Conservation (phyloP, 2,888 invertebrate genomes). For the Melanophora roralis region DNA sequence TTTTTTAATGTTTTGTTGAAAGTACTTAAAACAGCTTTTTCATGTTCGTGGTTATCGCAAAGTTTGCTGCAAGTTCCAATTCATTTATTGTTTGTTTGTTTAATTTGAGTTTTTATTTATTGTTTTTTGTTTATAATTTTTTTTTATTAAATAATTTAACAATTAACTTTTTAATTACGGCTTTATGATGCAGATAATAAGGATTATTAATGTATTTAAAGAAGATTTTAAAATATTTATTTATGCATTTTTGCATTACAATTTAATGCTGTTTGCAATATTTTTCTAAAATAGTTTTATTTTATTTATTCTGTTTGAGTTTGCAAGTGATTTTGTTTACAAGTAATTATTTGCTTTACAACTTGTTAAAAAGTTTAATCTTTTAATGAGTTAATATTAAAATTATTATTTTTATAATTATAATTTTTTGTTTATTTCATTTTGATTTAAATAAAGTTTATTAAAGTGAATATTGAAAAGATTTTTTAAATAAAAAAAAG, state of each 20-base stretch:
- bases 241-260: not conserved
- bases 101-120: conserved; percentile 6
- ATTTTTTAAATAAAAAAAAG: no score
- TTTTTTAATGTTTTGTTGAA: not conserved
- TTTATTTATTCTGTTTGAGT: not conserved
- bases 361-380: conserved; percentile 31
- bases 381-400: conserved; percentile 6
- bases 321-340: not conserved
- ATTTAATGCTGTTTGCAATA: not conserved
- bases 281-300: not conserved
- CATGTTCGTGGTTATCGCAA: conserved; percentile 44
- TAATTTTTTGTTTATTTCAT: not conserved
- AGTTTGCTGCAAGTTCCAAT: not conserved
- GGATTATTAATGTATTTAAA: conserved; percentile 28
- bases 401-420: not conserved
- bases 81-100: not conserved
- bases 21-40: conserved; percentile 34
- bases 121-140: conserved; percentile 31
- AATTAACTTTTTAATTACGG: conserved; percentile 49
- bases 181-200: conserved; percentile 32
- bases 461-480: no score
- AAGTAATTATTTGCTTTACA: conserved; percentile 28
- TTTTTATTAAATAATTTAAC: conserved; percentile 28
- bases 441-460: no score
- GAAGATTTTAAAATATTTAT: not conserved